Percentiles rank a stretch among this genome's conserved stretches.
phyloP scores from a whole-genome alignment of 1,140 invertebrate genomes.

The Lysiphlebus fabarum region DNA sequence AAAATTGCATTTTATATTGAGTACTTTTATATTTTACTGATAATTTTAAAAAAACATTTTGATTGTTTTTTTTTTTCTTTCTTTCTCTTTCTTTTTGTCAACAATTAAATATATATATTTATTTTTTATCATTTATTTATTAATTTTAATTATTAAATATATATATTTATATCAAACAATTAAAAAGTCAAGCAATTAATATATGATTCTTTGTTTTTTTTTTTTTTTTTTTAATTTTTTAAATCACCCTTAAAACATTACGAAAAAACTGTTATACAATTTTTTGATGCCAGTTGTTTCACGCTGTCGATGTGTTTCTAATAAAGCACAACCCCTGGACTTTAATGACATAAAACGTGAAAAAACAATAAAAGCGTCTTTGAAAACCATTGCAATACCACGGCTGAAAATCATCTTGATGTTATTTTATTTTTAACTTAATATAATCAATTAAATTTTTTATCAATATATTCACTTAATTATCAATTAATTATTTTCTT shows the following conservation, averaged over 20 bases:
- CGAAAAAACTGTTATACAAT: slow-evolving; percentile 80
- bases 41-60: too few species aligned
- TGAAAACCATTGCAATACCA: slow-evolving; percentile 52
- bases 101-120: too few species aligned
- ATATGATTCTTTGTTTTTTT: slow-evolving; percentile 11
- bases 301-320: slow-evolving; percentile 74
- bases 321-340: slow-evolving; percentile 60
- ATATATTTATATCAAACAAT: too few species aligned
- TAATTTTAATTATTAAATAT: neutral
- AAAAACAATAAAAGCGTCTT: slow-evolving; percentile 53
- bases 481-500: neutral
- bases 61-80: too few species aligned
- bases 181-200: slow-evolving; percentile 8
- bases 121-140: neutral
- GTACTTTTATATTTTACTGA: too few species aligned
- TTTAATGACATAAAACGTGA: slow-evolving; percentile 52
- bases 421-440: slow-evolving; percentile 17
- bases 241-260: slow-evolving; percentile 68
- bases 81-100: too few species aligned
- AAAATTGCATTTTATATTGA: too few species aligned
- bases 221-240: slow-evolving; percentile 10
- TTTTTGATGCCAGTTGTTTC: slow-evolving; percentile 80
- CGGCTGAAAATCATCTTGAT: slow-evolving; percentile 51
- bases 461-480: neutral
- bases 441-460: slow-evolving; percentile 1